Base-by-base conservation (phyloP, 2,888 invertebrate species). In the Ptychoptera contaminata region DNA sequence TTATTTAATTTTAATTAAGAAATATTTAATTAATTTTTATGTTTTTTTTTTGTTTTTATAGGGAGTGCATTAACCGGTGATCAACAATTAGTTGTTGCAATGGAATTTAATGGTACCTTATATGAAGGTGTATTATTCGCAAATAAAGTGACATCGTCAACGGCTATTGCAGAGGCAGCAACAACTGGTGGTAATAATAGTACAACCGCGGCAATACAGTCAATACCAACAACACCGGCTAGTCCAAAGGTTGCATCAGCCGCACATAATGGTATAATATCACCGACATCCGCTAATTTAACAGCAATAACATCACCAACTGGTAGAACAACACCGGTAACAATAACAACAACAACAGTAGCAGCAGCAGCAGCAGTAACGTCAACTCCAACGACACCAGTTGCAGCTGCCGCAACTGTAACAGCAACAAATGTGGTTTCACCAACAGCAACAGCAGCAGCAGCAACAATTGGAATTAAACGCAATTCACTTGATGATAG, bases 121-220 rank as follows among this genome's bases (percentile, higher is more conserved):
- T 98, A 96, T 66, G 88, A 94, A 67, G 96, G 97, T 15, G 85
- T 96, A 8, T 73, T 97, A 8, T 91, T 90, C 63, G 79, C 82
- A 40, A 70, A 63, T 47, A 54, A 55, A 15, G 50, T 51, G 29
- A 49, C 51, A 47, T 47, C 37, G 48, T 49, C 40, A 67, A 68
- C 56, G 58, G 67, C 58, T 67, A 66, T 56, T 67, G n/a, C 46
- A 37, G 38, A 46, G 16, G 32, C 46, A 11, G 41, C 48, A 23
- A 23, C 44, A 32, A 41, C 47, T 4, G 38, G 16, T 15, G 42
- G 41, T 42, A 31, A 42, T 10, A 30, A 31, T 35, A 40, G n/a
- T 11, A n/a, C 23, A 23, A 54, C 55, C 14, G 50, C 52, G 29
- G 49, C 51, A 47, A 48, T 36, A 48, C 49, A 39, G 67, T 68